phyloP scores from a whole-genome alignment of 2,888 invertebrate species.

The Machimus atricapillus region DNA sequence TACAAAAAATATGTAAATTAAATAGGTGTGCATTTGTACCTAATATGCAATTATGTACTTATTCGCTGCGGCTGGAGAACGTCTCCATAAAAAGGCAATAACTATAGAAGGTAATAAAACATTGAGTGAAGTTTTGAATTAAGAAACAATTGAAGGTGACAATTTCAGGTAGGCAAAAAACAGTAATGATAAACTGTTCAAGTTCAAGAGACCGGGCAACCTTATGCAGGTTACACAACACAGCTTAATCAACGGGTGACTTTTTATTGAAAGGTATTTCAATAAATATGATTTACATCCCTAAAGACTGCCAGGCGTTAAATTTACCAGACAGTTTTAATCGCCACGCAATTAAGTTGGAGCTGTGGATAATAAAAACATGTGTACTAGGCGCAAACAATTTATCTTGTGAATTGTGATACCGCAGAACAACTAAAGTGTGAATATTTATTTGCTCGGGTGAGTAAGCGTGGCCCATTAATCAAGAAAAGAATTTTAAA shows the following conservation, averaged over 20 bases:
- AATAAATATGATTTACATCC: background rate
- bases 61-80: background rate
- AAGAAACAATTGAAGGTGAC: background rate
- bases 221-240: background rate
- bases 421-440: background rate
- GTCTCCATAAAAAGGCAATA: background rate
- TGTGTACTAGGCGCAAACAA: background rate
- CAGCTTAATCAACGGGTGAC: background rate
- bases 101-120: background rate
- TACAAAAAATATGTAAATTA: too few relatives aligned
- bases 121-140: background rate
- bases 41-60: background rate
- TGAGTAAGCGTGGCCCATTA: background rate
- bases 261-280: background rate
- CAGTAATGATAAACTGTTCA: background rate
- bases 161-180: background rate
- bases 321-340: background rate
- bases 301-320: background rate
- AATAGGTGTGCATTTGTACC: too few relatives aligned
- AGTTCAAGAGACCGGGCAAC: background rate
- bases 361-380: background rate
- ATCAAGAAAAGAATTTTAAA: background rate
- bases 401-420: background rate
- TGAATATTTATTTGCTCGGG: background rate
- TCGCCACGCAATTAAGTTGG: background rate